A percentile compares a stretch with the other conserved stretches of the same genome.
Conservation (phyloP, 2,797 vertebrate genomes). For the Sandelia bainsii region DNA sequence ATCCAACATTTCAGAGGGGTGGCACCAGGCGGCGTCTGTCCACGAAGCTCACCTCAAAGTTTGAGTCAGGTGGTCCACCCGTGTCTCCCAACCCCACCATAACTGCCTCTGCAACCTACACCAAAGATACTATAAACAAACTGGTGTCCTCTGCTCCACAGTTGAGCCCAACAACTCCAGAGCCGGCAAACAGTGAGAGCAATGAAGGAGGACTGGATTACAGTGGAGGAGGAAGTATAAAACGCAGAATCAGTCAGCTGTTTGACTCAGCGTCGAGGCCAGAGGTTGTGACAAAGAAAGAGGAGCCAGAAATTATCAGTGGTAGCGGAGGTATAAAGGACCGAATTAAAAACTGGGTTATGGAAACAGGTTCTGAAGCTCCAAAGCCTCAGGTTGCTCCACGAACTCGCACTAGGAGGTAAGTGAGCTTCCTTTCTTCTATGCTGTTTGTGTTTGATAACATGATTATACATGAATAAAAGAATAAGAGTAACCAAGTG, state of each 20-base stretch:
- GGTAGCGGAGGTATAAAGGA: conserved; percentile 82
- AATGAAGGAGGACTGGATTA: conserved; percentile 50
- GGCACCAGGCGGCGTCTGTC: conserved; percentile 86
- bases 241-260: conserved; percentile 83
- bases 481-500: conserved; percentile 29
- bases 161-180: conserved; percentile 14
- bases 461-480: conserved; percentile 30
- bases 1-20: conserved; percentile 56
- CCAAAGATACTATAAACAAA: conserved; percentile 28
- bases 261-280: conserved; percentile 72
- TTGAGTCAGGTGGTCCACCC: conserved; percentile 79
- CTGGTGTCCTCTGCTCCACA: conserved; percentile 16
- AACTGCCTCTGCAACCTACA: conserved; percentile 41
- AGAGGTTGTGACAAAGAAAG: conserved; percentile 60
- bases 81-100: conserved; percentile 47
- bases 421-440: conserved; percentile 42
- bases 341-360: conserved; percentile 85
- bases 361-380: conserved; percentile 63
- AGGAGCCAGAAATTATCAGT: conserved; percentile 53
- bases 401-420: conserved; percentile 80
- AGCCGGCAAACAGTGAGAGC: conserved; percentile 33
- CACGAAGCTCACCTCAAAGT: conserved; percentile 87
- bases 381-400: conserved; percentile 66
- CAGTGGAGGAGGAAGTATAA: conserved; percentile 74
- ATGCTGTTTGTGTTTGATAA: conserved; percentile 20